phyloP scores from a whole-genome alignment of 2,888 invertebrate species.

The Myopa testacea region DNA sequence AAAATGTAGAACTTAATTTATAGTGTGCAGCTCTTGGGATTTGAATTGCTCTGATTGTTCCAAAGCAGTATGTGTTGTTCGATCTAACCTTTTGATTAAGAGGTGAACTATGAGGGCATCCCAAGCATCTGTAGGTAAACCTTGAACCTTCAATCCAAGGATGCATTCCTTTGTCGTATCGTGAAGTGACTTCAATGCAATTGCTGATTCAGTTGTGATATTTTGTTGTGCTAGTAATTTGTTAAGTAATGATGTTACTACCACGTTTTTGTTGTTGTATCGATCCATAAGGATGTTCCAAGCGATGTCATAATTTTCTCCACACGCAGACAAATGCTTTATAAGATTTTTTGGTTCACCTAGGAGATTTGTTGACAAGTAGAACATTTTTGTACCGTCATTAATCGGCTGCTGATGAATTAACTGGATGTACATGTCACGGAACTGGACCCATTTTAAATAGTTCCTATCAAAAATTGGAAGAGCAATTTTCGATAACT shows the following conservation, averaged over 20 bases:
- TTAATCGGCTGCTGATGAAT: too few relatives aligned
- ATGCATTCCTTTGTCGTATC: neutral
- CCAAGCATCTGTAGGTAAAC: neutral
- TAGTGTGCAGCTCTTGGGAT: neutral
- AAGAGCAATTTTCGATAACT: too few relatives aligned
- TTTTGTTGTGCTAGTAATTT: neutral
- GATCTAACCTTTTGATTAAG: neutral
- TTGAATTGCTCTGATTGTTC: neutral
- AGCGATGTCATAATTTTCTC: neutral
- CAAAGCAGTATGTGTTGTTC: slow-evolving; percentile 1
- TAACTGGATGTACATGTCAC: too few relatives aligned
- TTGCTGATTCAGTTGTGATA: neutral
- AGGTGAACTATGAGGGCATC: neutral
- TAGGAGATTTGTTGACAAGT: too few relatives aligned
- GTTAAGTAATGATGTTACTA: neutral
- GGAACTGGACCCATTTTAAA: too few relatives aligned
- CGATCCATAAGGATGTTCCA: neutral
- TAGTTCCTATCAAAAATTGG: too few relatives aligned
- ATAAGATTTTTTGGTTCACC: too few relatives aligned
- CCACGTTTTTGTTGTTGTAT: neutral
- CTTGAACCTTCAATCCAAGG: neutral
- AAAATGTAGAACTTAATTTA: neutral
- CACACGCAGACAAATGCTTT: neutral
- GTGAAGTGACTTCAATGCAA: too few relatives aligned
- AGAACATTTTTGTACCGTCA: too few relatives aligned